Evolutionary conservation across 1,140 invertebrate genomes (phyloP).

Genomic region (Cephus cinctus): DNA sequence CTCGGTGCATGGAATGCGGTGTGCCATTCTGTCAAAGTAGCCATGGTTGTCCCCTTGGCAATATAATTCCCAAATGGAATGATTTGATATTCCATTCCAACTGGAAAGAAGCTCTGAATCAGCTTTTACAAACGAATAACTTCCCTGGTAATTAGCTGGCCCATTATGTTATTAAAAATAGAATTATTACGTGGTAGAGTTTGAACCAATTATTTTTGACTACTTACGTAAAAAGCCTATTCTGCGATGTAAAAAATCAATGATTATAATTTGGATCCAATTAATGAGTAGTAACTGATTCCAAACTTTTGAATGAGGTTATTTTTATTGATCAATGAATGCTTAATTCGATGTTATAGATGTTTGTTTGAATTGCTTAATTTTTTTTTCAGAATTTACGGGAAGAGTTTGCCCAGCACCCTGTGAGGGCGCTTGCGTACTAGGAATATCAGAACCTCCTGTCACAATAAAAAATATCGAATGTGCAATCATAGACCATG

Average conservation of each 20-base stretch:
- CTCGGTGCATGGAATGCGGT: constrained; percentile 99
- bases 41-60: constrained; percentile 95
- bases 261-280: no score
- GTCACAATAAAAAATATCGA: constrained; percentile 99
- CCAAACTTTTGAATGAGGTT: no score
- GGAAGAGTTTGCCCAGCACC: constrained; percentile 98
- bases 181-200: neutral
- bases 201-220: no score
- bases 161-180: neutral
- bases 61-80: constrained; percentile 99
- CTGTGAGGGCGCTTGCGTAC: constrained; percentile 96
- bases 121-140: constrained; percentile 97
- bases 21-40: constrained; percentile 98
- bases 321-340: no score
- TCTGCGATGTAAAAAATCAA: no score
- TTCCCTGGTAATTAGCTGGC: constrained; percentile 72
- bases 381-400: constrained; percentile 81
- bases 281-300: no score
- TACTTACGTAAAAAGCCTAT: no score
- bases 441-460: constrained; percentile 93
- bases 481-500: constrained; percentile 97
- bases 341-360: no score
- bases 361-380: neutral
- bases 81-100: constrained; percentile 92
- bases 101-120: constrained; percentile 95